Evolutionary conservation across 2,888 invertebrate species (phyloP).

Genomic region (Hypolimnas misippus): DNA sequence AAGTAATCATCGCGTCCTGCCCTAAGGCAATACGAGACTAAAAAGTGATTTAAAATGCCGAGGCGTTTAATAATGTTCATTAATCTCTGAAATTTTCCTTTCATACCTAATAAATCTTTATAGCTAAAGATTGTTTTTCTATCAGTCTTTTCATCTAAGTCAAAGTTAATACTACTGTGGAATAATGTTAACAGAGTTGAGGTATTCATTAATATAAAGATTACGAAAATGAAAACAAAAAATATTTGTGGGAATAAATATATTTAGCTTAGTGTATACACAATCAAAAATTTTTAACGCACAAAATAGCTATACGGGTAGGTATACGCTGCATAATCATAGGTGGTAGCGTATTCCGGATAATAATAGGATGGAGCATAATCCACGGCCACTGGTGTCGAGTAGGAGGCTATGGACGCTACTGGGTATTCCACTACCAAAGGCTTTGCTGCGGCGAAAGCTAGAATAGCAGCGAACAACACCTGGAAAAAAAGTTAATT

Average conservation of each 20-base stretch:
- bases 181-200: too few relatives aligned
- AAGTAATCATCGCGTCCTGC: too few relatives aligned
- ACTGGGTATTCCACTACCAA: constrained; percentile 66
- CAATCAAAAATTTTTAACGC: constrained; percentile 49
- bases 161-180: too few relatives aligned
- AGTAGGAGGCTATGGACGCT: constrained; percentile 63
- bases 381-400: constrained; percentile 75
- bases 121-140: too few relatives aligned
- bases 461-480: constrained; percentile 80
- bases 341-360: constrained; percentile 57
- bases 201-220: too few relatives aligned
- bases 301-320: constrained; percentile 72
- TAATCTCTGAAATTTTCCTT: too few relatives aligned
- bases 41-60: too few relatives aligned
- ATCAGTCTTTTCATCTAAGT: too few relatives aligned
- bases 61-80: too few relatives aligned
- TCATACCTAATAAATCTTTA: too few relatives aligned
- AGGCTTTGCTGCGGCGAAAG: constrained; percentile 80
- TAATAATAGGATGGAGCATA: constrained; percentile 79
- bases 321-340: constrained; percentile 65
- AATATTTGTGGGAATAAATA: constrained; percentile 27
- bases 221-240: not conserved
- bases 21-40: too few relatives aligned
- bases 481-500: constrained; percentile 52
- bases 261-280: constrained; percentile 15